A percentile compares a stretch with the other conserved stretches of the same genome.
phyloP scores from a whole-genome alignment of 2,888 invertebrate genomes.

The Argynnis bischoffii region DNA sequence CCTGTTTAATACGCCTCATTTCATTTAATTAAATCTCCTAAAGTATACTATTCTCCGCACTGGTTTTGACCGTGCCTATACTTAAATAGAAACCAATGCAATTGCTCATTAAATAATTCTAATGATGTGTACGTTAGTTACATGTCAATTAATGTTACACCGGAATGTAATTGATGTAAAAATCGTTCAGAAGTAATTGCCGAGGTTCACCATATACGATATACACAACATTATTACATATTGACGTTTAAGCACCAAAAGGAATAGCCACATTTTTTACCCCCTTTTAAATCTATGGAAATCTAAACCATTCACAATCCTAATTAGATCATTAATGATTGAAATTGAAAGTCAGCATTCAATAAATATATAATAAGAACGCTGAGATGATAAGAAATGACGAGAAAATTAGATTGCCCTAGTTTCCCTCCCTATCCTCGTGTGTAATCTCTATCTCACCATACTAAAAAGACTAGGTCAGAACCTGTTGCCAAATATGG shows the following conservation, averaged over 20 bases:
- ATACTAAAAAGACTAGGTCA: slow-evolving; percentile 57
- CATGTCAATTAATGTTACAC: slow-evolving; percentile 70
- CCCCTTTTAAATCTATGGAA: slow-evolving; percentile 5
- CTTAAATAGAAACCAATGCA: neutral
- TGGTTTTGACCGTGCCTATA: slow-evolving; percentile 23
- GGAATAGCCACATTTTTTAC: slow-evolving; percentile 25
- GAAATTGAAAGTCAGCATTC: slow-evolving; percentile 7
- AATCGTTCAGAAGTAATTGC: slow-evolving; percentile 70
- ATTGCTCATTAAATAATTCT: slow-evolving; percentile 24
- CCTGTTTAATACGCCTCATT: slow-evolving; percentile 79
- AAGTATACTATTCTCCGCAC: slow-evolving; percentile 46
- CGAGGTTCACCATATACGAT: slow-evolving; percentile 56
- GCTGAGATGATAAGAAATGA: slow-evolving; percentile 26
- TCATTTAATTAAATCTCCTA: slow-evolving; percentile 78
- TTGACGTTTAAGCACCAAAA: slow-evolving; percentile 46
- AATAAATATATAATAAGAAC: slow-evolving; percentile 18
- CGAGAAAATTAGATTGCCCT: slow-evolving; percentile 56
- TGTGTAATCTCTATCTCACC: slow-evolving; percentile 46
- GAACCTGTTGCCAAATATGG: slow-evolving; percentile 60
- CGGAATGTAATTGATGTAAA: slow-evolving; percentile 73
- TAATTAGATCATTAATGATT: slow-evolving; percentile 14
- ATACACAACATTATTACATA: slow-evolving; percentile 25
- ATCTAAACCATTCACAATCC: slow-evolving; percentile 19
- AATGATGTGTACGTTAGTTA: slow-evolving; percentile 47
- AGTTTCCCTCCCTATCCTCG: slow-evolving; percentile 55